Evolutionary conservation across 2,888 invertebrate genomes (phyloP), one percentile per base, ranked within the genome.

Genomic region (Tipula confusa): DNA sequence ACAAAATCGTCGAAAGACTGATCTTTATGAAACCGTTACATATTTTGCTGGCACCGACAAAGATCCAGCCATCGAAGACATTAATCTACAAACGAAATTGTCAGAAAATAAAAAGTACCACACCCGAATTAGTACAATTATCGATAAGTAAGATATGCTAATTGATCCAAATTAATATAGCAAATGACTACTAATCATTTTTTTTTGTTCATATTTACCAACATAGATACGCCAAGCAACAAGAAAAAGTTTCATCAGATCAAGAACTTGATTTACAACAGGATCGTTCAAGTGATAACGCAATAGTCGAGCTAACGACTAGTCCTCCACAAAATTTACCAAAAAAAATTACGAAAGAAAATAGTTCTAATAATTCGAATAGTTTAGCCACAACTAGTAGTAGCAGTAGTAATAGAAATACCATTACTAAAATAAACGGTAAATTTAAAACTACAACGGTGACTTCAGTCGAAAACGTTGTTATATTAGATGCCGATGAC

Each of bases 1-100:
- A 64, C 93, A 94, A 89, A 89, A 91, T 48, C 90, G 93, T 9
- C 90, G 94, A 81, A 92, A 92, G 86, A 91, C 92, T 85, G 93
- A 94, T 87, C 91, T 93, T 87, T 93, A 93, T 89, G 90, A 92
- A 85, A 88, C 91, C 85, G 92, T 92, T 2, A 90, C 90, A 11
- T 92, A 92, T 84, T 91, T 92, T 85, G 89, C 92, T 82, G 89
- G 91, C 6, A 87, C 88, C 13, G 88, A 89, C 11, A 86, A 88
- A 24, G 94, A 94, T 87, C 94, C 94, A 0, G 93, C 94, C 0
- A 89, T 91, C 80, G 87, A 89, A 3, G 92, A 92, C 87, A 87
- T 89, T 0, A 88, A 90, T 0, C 88, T 94, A 29, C 89, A 90
- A 85, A 90, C 88, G 43, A 92, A 92, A 87, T 87, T 94, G 36